A percentile compares a stretch with the other conserved stretches of the same genome.
These are phyloP conservation scores for Sepiola atlantica DNA, from an alignment of 2,888 invertebrate genomes.

Conservation along the genomic window DNA sequence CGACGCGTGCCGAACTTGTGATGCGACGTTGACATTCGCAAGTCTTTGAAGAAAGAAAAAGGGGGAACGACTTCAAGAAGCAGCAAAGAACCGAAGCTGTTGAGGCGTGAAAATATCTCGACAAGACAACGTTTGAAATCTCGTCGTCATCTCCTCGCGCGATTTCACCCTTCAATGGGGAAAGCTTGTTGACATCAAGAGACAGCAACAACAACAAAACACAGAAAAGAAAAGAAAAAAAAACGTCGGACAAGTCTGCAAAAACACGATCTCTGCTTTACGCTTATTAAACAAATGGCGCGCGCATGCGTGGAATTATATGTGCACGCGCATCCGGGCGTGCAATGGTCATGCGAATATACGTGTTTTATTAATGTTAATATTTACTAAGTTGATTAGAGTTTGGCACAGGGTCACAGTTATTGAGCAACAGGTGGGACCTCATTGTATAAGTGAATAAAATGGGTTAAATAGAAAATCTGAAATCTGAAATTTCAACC, in stretches of 20 bases:
- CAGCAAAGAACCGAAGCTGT: neutral
- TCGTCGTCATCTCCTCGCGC: conserved; percentile 16
- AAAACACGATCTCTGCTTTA: neutral
- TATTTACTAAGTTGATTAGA: neutral
- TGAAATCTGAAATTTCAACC: too few species aligned
- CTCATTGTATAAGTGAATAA: neutral
- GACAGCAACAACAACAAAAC: neutral
- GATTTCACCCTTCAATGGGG: conserved; percentile 7
- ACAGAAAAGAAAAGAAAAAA: neutral
- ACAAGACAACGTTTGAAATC: conserved; percentile 6
- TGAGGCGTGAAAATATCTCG: neutral
- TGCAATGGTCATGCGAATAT: too few species aligned
- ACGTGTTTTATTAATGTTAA: neutral
- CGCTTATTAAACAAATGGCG: neutral
- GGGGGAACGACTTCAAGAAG: neutral
- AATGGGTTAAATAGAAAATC: neutral
- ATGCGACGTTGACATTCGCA: neutral
- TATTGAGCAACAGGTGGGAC: neutral
- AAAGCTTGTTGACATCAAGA: neutral
- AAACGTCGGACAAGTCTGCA: neutral
- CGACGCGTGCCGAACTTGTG: neutral
- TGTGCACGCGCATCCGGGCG: neutral
- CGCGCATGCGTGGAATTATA: neutral
- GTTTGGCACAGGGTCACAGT: neutral
- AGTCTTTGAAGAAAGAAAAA: neutral